A percentile compares a stretch with the other conserved stretches of the same genome.
Conservation (phyloP, 2,888 invertebrate genomes). For the Byasa hedistus region DNA sequence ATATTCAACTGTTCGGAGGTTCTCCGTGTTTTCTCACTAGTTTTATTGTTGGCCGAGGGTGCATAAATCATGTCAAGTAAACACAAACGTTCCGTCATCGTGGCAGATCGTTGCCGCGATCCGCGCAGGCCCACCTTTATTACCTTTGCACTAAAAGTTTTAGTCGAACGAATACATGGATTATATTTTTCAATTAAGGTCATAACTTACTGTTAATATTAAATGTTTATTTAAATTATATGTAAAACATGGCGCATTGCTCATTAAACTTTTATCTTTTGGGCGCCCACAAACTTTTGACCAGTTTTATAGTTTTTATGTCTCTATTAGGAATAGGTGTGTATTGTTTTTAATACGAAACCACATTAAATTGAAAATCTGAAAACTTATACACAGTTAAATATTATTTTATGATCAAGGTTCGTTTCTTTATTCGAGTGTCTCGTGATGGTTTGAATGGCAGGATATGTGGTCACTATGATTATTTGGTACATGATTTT, state of each 20-base stretch:
- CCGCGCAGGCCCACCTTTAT: constrained; percentile 48
- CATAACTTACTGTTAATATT: constrained; percentile 18
- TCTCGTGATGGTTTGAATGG: neutral
- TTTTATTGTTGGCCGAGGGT: constrained; percentile 47
- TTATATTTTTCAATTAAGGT: constrained; percentile 17
- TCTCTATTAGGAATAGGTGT: neutral
- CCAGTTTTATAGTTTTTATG: neutral
- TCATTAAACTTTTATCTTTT: constrained; percentile 19
- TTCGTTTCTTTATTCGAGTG: neutral
- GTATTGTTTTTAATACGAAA: neutral
- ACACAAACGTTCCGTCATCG: constrained; percentile 58
- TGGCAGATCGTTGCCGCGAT: constrained; percentile 46
- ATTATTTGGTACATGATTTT: constrained; percentile 9
- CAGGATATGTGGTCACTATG: constrained; percentile 16
- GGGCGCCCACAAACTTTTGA: constrained; percentile 12
- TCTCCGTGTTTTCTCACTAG: constrained; percentile 39
- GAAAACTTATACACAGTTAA: no score
- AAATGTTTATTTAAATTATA: constrained; percentile 14
- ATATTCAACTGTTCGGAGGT: constrained; percentile 36
- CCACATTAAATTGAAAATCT: no score
- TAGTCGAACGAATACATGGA: constrained; percentile 26
- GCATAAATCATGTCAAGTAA: constrained; percentile 60
- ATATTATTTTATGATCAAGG: no score
- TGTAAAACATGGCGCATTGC: constrained; percentile 18
- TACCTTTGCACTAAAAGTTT: constrained; percentile 28